Evolutionary conservation across 2,888 invertebrate species (phyloP).

Genomic region (Cheilosia grossa): DNA sequence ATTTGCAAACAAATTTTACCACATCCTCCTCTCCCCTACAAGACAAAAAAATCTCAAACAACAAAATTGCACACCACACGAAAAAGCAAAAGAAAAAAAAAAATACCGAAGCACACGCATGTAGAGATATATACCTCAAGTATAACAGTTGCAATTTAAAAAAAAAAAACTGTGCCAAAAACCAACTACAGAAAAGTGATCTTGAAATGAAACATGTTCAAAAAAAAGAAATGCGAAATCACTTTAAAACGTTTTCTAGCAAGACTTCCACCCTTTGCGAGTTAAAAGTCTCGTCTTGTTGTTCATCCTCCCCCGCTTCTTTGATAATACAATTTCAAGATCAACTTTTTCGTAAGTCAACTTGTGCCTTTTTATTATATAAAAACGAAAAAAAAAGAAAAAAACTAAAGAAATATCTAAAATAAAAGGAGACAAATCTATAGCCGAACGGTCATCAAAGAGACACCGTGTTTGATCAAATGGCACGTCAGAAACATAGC

Average conservation of each 20-base stretch:
- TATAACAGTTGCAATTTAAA: conserved; percentile 70
- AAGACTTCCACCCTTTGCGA: background rate
- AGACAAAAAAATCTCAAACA: conserved; percentile 18
- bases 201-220: conserved; percentile 53
- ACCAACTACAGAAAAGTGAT: conserved; percentile 57
- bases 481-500: background rate
- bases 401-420: background rate
- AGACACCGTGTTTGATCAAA: background rate
- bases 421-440: conserved; percentile 56
- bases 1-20: conserved; percentile 67
- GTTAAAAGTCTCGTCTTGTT: conserved; percentile 1
- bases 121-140: conserved; percentile 67
- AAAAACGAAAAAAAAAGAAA: conserved; percentile 26
- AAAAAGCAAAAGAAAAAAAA: background rate
- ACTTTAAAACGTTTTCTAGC: background rate
- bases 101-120: conserved; percentile 32
- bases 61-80: conserved; percentile 25
- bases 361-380: conserved; percentile 76
- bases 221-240: background rate
- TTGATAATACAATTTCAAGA: conserved; percentile 42
- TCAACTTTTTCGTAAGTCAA: conserved; percentile 61
- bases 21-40: conserved; percentile 4
- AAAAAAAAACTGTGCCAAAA: conserved; percentile 72
- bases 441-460: background rate
- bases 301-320: background rate